Conservation (phyloP, 2,113 vertebrate genomes). For the Phasianus colchicus region DNA sequence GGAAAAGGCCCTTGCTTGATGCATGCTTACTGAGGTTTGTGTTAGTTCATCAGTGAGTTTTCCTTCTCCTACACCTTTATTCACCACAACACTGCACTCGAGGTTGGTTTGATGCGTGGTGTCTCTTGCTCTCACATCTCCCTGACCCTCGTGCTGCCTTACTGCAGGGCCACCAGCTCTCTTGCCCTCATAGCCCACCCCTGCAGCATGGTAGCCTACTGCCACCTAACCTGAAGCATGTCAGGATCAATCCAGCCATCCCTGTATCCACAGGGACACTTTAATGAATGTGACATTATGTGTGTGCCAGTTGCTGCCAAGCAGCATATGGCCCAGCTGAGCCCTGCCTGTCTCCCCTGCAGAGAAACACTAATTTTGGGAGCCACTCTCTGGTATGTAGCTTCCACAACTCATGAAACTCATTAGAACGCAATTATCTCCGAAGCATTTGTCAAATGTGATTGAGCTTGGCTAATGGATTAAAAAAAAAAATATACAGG, state of each 20-base stretch:
- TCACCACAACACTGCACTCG: not conserved
- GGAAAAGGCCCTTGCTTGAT: not conserved
- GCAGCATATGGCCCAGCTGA: not conserved
- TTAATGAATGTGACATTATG: not conserved
- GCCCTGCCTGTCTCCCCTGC: not conserved
- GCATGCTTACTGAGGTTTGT: not conserved
- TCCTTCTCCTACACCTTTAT: not conserved
- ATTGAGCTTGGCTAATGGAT: not conserved
- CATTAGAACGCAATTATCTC: not conserved
- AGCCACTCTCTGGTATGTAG: not conserved
- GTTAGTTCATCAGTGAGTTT: not conserved
- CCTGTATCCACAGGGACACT: not conserved
- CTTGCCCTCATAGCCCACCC: not conserved
- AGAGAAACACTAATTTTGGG: not conserved
- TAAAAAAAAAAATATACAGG: not conserved
- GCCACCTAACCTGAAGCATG: rapidly evolving
- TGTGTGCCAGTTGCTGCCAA: not conserved
- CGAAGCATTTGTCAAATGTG: not conserved
- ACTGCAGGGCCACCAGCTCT: not conserved
- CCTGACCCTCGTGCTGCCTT: not conserved
- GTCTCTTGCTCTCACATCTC: not conserved
- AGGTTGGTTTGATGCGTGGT: rapidly evolving
- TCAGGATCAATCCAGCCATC: not conserved
- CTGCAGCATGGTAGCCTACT: not conserved
- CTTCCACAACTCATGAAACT: not conserved